phyloP scores from a whole-genome alignment of 1,140 invertebrate species.

The Bombyx mori region DNA sequence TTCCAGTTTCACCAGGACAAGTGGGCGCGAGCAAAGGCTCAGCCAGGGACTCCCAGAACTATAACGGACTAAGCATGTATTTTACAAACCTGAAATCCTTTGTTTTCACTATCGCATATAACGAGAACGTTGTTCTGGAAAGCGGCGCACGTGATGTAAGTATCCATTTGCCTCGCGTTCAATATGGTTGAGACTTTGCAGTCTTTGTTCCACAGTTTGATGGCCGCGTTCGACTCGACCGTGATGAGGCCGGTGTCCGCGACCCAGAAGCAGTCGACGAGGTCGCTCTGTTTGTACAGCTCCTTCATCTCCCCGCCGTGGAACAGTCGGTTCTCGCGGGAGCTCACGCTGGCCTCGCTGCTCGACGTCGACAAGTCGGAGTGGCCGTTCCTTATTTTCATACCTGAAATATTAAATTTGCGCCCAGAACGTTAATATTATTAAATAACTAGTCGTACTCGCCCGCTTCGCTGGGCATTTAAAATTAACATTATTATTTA shows the following conservation, averaged over 20 bases:
- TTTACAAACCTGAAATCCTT: conserved; percentile 17
- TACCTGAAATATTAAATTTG: conserved; percentile 19
- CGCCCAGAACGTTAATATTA: background rate
- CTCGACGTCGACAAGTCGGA: conserved; percentile 33
- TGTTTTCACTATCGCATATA: conserved; percentile 41
- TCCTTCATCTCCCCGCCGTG: conserved; percentile 23
- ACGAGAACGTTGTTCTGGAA: conserved; percentile 44
- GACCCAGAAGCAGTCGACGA: conserved; percentile 47
- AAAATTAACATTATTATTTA: too few relatives aligned
- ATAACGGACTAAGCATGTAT: background rate
- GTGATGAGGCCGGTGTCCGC: conserved; percentile 35
- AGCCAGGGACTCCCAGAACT: background rate
- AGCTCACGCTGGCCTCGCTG: conserved; percentile 40
- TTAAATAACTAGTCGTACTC: conserved; percentile 27
- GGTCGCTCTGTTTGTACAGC: conserved; percentile 26
- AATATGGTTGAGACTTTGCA: conserved; percentile 34
- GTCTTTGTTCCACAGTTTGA: conserved; percentile 46
- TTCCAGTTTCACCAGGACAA: too few relatives aligned
- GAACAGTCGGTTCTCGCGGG: conserved; percentile 25
- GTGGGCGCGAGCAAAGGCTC: background rate
- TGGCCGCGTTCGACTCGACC: conserved; percentile 43
- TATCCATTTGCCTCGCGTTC: conserved; percentile 35
- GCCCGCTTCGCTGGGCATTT: conserved; percentile 43
- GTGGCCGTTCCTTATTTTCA: conserved; percentile 35
- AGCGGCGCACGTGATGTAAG: conserved; percentile 34